Conservation (phyloP, 2,888 invertebrate genomes). For the Masnerella sp. region DNA sequence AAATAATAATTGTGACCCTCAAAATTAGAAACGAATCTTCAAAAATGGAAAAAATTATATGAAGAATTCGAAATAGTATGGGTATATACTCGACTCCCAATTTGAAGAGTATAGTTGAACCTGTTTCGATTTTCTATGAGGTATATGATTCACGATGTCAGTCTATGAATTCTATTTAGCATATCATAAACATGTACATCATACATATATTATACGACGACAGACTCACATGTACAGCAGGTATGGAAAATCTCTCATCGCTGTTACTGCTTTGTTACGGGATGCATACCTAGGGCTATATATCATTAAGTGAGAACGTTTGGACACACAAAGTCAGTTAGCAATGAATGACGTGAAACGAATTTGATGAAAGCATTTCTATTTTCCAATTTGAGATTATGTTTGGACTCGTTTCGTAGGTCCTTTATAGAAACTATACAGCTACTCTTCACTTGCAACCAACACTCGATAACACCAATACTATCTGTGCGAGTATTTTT, state of each 20-base stretch:
- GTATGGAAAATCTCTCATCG: constrained; percentile 43
- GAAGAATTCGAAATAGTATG: too few species aligned
- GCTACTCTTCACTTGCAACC: too few species aligned
- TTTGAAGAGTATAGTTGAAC: neutral
- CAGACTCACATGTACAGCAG: constrained; percentile 41
- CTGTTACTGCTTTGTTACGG: constrained; percentile 35
- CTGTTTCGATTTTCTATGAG: neutral
- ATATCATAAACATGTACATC: constrained; percentile 24
- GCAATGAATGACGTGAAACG: neutral
- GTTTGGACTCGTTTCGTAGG: neutral
- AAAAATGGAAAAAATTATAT: too few species aligned
- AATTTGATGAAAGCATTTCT: neutral
- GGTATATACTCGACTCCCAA: too few species aligned
- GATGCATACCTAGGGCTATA: constrained; percentile 41
- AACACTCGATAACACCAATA: too few species aligned
- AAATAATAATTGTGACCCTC: too few species aligned
- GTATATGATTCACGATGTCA: constrained; percentile 2
- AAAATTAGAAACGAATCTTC: too few species aligned
- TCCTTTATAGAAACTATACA: too few species aligned
- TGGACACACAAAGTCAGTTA: constrained; percentile 9
- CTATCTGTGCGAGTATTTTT: too few species aligned
- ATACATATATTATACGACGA: constrained; percentile 31
- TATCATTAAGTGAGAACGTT: constrained; percentile 30
- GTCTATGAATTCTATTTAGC: constrained; percentile 24
- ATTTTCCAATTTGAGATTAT: neutral